Evolutionary conservation across 2,888 invertebrate species (phyloP).

Genomic region (Amblyteles armatorius): DNA sequence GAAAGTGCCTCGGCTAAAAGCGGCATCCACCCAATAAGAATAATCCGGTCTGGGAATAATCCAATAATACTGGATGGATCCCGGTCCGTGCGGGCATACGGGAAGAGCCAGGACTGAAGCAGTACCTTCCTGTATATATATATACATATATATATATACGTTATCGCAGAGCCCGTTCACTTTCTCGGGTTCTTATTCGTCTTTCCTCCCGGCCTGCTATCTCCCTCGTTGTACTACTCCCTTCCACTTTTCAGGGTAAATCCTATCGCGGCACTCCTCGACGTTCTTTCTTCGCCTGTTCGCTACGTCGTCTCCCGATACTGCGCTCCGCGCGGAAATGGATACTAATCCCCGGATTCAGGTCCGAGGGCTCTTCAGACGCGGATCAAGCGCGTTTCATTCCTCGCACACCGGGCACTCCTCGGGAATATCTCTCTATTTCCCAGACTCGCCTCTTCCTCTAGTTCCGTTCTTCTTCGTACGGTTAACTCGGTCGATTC

Average conservation of each 20-base stretch:
- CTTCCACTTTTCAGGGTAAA: constrained; percentile 74
- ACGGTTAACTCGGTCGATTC: constrained; percentile 25
- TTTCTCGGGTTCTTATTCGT: constrained; percentile 23
- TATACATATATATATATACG: not conserved
- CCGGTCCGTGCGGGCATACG: constrained; percentile 51
- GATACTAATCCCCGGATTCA: constrained; percentile 79
- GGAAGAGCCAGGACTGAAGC: constrained; percentile 5
- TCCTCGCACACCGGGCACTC: constrained; percentile 54
- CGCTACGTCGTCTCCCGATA: constrained; percentile 1
- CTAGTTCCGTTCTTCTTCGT: not conserved
- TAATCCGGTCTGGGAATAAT: constrained; percentile 67
- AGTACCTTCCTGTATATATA: constrained; percentile 6
- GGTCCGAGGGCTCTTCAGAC: constrained; percentile 73
- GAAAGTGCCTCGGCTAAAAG: constrained; percentile 52
- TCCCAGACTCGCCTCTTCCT: not conserved
- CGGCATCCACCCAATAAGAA: constrained; percentile 66
- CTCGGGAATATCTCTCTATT: constrained; percentile 31
- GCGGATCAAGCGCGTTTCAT: constrained; percentile 65
- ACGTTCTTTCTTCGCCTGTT: constrained; percentile 51
- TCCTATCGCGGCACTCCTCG: constrained; percentile 72
- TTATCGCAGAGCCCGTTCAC: constrained; percentile 38
- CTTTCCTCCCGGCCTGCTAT: constrained; percentile 3
- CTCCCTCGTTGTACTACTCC: constrained; percentile 38
- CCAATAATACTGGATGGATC: constrained; percentile 67
- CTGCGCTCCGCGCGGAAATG: constrained; percentile 71